Evolutionary conservation across 2,113 vertebrate species (phyloP).

Genomic region (Ammodytes dubius): DNA sequence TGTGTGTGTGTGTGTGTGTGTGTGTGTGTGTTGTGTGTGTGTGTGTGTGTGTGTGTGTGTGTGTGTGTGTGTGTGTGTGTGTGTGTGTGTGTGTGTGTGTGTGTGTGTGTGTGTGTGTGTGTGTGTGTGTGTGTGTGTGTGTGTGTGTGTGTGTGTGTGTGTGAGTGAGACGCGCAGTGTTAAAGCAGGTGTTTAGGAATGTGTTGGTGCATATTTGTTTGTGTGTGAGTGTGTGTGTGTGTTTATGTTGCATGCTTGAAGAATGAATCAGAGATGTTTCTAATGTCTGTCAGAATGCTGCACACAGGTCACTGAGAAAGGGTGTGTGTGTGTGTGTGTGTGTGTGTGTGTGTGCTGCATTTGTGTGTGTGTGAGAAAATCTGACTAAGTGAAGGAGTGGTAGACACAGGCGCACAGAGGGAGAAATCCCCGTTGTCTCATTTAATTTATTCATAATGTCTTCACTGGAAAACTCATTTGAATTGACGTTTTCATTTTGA

Average conservation of each 20-base stretch:
- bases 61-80: slow-evolving; percentile 49
- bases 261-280: slow-evolving; percentile 12
- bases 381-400: neutral
- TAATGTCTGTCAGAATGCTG: neutral
- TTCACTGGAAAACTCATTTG: slow-evolving; percentile 26
- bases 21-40: neutral
- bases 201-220: neutral
- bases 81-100: neutral
- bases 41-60: neutral
- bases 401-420: neutral
- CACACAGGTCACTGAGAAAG: neutral
- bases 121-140: too few relatives aligned
- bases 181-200: neutral
- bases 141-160: slow-evolving; percentile 11
- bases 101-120: too few relatives aligned
- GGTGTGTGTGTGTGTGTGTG: slow-evolving; percentile 2
- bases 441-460: neutral
- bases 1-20: neutral
- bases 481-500: slow-evolving; percentile 28
- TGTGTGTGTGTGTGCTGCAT: neutral
- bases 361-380: neutral
- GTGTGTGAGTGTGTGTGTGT: neutral
- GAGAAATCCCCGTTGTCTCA: neutral
- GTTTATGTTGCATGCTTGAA: neutral
- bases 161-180: neutral